Evolutionary conservation across 2,888 invertebrate genomes (phyloP).

Genomic region (Augiades crinisus): DNA sequence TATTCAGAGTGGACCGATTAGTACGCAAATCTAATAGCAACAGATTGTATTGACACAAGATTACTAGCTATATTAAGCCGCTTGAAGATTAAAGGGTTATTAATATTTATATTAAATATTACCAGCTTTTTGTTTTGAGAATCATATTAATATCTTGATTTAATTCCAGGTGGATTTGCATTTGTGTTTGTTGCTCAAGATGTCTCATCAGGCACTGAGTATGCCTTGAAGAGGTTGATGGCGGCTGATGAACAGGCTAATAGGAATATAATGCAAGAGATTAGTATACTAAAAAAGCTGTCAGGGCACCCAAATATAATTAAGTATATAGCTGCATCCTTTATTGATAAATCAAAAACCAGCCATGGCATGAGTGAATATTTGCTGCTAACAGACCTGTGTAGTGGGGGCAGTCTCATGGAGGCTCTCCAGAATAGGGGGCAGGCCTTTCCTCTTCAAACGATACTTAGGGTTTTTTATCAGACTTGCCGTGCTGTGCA

Average conservation of each 20-base stretch:
- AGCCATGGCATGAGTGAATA: slow-evolving; percentile 93
- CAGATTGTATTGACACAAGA: too few relatives aligned
- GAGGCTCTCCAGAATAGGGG: slow-evolving; percentile 83
- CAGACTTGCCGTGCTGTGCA: slow-evolving; percentile 95
- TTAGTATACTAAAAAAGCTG: slow-evolving; percentile 91
- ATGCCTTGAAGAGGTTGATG: slow-evolving; percentile 94
- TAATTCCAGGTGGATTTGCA: slow-evolving; percentile 95
- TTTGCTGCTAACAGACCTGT: slow-evolving; percentile 95
- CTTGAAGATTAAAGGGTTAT: too few relatives aligned
- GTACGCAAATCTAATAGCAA: too few relatives aligned
- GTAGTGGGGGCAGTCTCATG: slow-evolving; percentile 90
- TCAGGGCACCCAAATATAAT: slow-evolving; percentile 96
- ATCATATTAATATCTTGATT: too few relatives aligned
- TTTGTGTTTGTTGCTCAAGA: slow-evolving; percentile 98
- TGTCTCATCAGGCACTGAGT: slow-evolving; percentile 90
- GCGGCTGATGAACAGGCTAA: slow-evolving; percentile 92
- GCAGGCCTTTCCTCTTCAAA: slow-evolving; percentile 83
- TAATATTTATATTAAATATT: too few relatives aligned
- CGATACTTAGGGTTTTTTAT: slow-evolving; percentile 92
- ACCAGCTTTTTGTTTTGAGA: too few relatives aligned
- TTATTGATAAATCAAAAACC: slow-evolving; percentile 89
- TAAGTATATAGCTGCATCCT: slow-evolving; percentile 92
- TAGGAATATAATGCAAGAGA: slow-evolving; percentile 90
- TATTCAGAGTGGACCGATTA: too few relatives aligned
- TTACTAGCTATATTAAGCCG: too few relatives aligned